Evolutionary conservation across 2,797 vertebrate species (phyloP).

Genomic region (Coilia nasus): DNA sequence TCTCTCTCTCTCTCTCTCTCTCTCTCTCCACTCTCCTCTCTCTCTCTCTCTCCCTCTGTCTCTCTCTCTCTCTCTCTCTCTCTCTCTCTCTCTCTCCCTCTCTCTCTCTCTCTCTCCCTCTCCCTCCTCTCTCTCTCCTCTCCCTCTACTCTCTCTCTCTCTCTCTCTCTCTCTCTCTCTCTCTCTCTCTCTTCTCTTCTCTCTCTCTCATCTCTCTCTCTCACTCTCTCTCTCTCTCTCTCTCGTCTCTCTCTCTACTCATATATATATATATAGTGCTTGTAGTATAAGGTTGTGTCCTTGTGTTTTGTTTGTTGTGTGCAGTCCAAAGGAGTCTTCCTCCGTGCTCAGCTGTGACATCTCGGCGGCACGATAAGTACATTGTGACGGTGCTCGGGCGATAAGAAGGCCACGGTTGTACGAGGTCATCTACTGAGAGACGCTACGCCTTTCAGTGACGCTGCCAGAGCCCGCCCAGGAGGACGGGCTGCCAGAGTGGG

Average conservation of each 20-base stretch:
- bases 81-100: background rate
- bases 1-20: too few species aligned
- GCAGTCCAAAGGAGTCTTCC: slow-evolving; percentile 86
- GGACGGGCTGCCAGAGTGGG: slow-evolving; percentile 42
- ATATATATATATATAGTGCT: background rate
- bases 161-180: background rate
- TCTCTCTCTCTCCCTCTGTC: background rate
- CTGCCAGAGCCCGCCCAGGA: slow-evolving; percentile 43
- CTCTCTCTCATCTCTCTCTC: background rate
- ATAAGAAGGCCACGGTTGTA: slow-evolving; percentile 88
- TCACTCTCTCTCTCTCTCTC: background rate
- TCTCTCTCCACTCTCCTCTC: background rate
- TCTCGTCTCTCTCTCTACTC: background rate
- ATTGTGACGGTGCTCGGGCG: slow-evolving; percentile 85
- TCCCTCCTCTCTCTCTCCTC: slow-evolving; percentile 21
- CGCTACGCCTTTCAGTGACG: slow-evolving; percentile 29
- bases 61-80: too few species aligned
- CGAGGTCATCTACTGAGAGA: slow-evolving; percentile 83
- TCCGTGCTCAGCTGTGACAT: slow-evolving; percentile 86
- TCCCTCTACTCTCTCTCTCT: too few species aligned
- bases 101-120: slow-evolving; percentile 19
- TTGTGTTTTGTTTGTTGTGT: background rate
- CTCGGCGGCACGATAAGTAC: slow-evolving; percentile 84
- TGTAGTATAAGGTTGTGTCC: background rate
- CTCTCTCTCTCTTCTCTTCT: slow-evolving; percentile 19